A percentile compares a stretch with the other conserved stretches of the same genome.
Evolutionary conservation across 1,140 invertebrate genomes (phyloP).

Genomic region (Laodelphax striatellus): DNA sequence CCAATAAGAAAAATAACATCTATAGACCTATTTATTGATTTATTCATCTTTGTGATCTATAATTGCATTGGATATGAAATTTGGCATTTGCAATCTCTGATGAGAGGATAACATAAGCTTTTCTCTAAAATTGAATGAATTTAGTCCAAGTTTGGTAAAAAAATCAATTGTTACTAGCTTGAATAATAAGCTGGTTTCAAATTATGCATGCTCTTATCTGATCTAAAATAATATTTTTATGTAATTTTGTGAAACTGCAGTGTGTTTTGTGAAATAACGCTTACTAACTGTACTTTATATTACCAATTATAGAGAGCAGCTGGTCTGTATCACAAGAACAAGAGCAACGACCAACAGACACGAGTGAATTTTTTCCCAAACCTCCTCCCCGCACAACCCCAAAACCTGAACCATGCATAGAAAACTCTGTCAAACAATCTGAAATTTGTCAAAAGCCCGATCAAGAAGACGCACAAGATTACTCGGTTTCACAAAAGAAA

Average conservation of each 20-base stretch:
- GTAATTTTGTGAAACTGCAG: constrained; percentile 8
- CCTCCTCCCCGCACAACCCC: constrained; percentile 9
- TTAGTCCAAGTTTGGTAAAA: too few species aligned
- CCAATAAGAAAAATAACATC: background rate
- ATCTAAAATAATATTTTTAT: background rate
- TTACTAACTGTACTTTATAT: constrained; percentile 14
- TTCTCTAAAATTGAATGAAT: too few species aligned
- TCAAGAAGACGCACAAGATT: constrained; percentile 15
- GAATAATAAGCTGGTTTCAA: background rate
- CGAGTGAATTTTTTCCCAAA: constrained; percentile 12
- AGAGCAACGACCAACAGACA: constrained; percentile 15
- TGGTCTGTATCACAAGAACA: constrained; percentile 14
- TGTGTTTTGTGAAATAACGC: constrained; percentile 12
- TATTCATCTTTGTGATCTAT: too few species aligned
- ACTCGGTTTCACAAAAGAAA: constrained; percentile 31
- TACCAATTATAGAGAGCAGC: constrained; percentile 19
- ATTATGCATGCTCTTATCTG: background rate
- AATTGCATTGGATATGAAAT: too few species aligned
- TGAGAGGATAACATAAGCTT: too few species aligned
- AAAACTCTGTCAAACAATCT: constrained; percentile 6
- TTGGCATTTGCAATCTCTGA: too few species aligned
- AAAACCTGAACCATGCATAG: constrained; percentile 5
- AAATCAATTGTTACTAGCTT: too few species aligned
- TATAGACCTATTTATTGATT: too few species aligned
- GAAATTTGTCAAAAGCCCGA: background rate